Evolutionary conservation across 2,888 invertebrate genomes (phyloP).

Genomic region (Pristionchus exspectatus): DNA sequence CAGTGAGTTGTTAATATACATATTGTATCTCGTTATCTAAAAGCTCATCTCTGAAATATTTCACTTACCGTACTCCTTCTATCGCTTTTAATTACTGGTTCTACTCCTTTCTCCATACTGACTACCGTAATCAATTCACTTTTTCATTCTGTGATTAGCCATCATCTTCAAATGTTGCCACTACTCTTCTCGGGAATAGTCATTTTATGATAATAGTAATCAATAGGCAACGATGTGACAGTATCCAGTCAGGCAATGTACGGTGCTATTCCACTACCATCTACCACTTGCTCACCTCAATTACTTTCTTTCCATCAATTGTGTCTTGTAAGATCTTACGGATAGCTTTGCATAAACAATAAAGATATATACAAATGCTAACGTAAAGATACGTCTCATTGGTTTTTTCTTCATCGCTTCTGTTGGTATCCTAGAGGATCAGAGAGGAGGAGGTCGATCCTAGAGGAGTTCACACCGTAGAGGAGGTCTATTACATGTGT

Average conservation of each 20-base stretch:
- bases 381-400: no score
- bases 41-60: not conserved
- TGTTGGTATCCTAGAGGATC: no score
- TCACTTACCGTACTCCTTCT: conserved; percentile 9
- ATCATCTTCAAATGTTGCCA: conserved; percentile 9
- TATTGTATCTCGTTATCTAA: not conserved
- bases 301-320: conserved; percentile 18
- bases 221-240: not conserved
- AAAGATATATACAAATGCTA: not conserved
- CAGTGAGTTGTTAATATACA: not conserved
- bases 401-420: no score
- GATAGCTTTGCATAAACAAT: not conserved
- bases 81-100: conserved; percentile 1
- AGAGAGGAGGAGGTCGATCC: no score
- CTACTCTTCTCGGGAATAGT: conserved; percentile 27
- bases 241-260: conserved; percentile 12
- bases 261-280: conserved; percentile 30
- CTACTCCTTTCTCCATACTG: not conserved
- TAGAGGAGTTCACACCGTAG: no score
- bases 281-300: not conserved
- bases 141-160: conserved; percentile 36
- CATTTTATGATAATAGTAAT: not conserved
- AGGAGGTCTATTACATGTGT: no score
- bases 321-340: not conserved
- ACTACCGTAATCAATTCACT: conserved; percentile 31